Conservation (phyloP, 2,797 vertebrate species). For the Podargus strigoides region DNA sequence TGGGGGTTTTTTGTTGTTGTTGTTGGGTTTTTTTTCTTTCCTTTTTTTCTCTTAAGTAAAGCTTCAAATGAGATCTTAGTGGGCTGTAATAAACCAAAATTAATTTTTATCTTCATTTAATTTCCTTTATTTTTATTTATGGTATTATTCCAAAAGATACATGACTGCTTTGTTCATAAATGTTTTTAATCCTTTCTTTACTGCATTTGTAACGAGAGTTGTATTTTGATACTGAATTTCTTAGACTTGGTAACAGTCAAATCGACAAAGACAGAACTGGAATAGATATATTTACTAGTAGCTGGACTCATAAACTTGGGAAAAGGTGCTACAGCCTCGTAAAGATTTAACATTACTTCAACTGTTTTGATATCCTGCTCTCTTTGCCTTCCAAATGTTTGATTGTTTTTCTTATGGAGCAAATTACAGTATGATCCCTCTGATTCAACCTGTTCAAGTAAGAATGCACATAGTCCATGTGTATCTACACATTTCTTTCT, state of each 20-base stretch:
- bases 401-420: not conserved
- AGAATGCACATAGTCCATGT: not conserved
- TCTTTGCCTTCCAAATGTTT: not conserved
- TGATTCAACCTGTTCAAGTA: not conserved
- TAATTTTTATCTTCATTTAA: not conserved
- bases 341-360: not conserved
- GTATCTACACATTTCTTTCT: not conserved
- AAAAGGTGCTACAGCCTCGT: not conserved
- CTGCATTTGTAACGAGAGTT: not conserved
- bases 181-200: not conserved
- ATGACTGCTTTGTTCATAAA: not conserved
- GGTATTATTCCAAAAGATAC: not conserved
- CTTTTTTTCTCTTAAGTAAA: not conserved
- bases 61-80: not conserved
- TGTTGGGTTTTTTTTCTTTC: no score
- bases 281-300: not conserved
- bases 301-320: not conserved
- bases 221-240: not conserved
- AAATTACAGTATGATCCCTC: not conserved
- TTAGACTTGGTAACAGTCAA: not conserved
- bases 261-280: not conserved
- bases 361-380: not conserved
- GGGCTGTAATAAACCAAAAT: not conserved
- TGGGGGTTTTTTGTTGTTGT: not conserved
- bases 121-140: not conserved